Evolutionary conservation across 2,113 vertebrate genomes (phyloP).

Genomic region (Hydropotes inermis): DNA sequence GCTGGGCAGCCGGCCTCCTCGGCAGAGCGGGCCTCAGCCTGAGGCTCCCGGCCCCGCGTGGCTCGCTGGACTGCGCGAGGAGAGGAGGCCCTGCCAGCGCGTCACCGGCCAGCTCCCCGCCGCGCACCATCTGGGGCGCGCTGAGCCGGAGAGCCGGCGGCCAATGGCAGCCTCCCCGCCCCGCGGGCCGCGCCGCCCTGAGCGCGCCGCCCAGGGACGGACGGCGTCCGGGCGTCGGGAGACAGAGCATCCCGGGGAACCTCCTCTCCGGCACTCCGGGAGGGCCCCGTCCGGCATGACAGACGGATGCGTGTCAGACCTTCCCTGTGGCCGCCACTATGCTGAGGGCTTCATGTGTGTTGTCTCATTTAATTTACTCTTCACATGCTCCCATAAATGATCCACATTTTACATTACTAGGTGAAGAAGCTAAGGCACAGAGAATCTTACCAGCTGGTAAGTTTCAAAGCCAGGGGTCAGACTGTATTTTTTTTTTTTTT

Average conservation of each 20-base stretch:
- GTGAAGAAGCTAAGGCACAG: not conserved
- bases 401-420: not conserved
- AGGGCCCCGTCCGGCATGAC: not conserved
- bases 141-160: not conserved
- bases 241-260: not conserved
- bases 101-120: constrained; percentile 73
- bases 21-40: constrained; percentile 70
- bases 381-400: too few relatives aligned
- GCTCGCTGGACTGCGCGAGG: constrained; percentile 77
- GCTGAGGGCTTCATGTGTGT: not conserved
- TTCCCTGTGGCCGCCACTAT: not conserved
- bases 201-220: not conserved
- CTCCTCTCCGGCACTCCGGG: not conserved
- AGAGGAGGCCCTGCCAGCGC: constrained; percentile 74
- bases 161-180: not conserved
- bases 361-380: not conserved
- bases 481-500: not conserved
- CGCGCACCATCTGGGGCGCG: constrained; percentile 80
- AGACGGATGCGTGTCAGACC: not conserved
- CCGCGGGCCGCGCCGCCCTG: not conserved
- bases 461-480: not conserved
- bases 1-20: constrained; percentile 67
- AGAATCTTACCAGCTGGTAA: not conserved
- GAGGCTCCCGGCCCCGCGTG: constrained; percentile 75
- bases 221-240: not conserved